Conservation (phyloP, 2,888 invertebrate species). For the Pristionchus exspectatus region DNA sequence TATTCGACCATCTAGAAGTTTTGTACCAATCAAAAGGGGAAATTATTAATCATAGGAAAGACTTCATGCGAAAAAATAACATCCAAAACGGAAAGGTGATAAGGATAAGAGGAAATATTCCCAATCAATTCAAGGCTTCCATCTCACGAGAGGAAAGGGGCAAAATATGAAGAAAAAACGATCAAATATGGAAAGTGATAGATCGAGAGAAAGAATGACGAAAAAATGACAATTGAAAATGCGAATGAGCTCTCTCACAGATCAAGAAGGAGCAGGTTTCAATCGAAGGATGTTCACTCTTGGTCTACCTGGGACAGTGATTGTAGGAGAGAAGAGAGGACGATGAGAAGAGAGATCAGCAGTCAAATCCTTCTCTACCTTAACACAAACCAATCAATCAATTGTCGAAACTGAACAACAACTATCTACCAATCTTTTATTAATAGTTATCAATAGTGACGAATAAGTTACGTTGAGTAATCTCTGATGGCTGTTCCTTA, state of each 20-base stretch:
- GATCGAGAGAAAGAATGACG: neutral
- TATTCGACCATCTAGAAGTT: neutral
- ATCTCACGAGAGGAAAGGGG: neutral
- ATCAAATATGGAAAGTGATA: neutral
- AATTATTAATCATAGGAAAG: neutral
- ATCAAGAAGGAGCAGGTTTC: conserved; percentile 27
- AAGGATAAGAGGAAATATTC: neutral
- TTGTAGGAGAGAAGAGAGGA: conserved; percentile 35
- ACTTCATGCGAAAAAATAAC: neutral
- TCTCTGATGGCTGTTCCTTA: conserved; percentile 39
- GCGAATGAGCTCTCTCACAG: neutral
- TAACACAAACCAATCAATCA: neutral
- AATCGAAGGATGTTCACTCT: conserved; percentile 38
- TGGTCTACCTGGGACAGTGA: neutral
- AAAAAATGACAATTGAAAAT: neutral
- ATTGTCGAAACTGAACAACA: neutral
- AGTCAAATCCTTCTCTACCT: conserved; percentile 40
- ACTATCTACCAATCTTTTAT: neutral
- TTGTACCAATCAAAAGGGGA: neutral
- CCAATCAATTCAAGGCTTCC: neutral
- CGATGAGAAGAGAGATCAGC: conserved; percentile 12
- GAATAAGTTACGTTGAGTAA: conserved; percentile 11
- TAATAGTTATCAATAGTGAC: neutral
- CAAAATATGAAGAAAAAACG: neutral
- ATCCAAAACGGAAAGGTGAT: neutral